phyloP scores from a whole-genome alignment of 2,888 invertebrate genomes.

The Cephus sareptanus region DNA sequence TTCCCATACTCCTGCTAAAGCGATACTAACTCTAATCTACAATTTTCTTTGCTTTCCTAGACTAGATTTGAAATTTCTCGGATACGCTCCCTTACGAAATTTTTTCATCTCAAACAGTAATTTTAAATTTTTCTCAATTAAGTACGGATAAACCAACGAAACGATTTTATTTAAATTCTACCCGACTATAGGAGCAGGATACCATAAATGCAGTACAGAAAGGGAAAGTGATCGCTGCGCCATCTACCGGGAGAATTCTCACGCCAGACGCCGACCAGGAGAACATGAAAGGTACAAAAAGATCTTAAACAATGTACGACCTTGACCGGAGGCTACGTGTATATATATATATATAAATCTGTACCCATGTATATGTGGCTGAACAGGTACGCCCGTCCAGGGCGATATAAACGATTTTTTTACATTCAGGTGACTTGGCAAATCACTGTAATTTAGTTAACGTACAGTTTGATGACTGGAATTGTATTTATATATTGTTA shows the following conservation, averaged over 20 bases:
- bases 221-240: slow-evolving; percentile 7
- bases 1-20: not conserved
- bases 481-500: not conserved
- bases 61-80: not conserved
- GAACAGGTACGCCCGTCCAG: not conserved
- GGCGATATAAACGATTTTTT: not conserved
- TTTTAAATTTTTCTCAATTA: not conserved
- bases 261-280: slow-evolving; percentile 49
- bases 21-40: not conserved
- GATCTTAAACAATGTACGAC: slow-evolving; percentile 55
- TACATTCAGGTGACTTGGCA: not conserved
- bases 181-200: not conserved
- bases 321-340: slow-evolving; percentile 63
- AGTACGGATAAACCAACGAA: not conserved
- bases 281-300: slow-evolving; percentile 53
- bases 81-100: not conserved
- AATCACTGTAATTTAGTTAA: not conserved
- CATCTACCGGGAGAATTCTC: not conserved
- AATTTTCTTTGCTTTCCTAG: not conserved
- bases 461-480: not conserved
- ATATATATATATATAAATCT: slow-evolving; percentile 18
- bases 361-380: not conserved
- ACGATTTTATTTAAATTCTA: not conserved
- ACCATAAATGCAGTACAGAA: not conserved
- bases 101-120: not conserved